Percentiles rank a stretch among this genome's conserved stretches.
Conservation (phyloP, 53 echinoderm and acorn worm species). For the Echinarachnius parma region DNA sequence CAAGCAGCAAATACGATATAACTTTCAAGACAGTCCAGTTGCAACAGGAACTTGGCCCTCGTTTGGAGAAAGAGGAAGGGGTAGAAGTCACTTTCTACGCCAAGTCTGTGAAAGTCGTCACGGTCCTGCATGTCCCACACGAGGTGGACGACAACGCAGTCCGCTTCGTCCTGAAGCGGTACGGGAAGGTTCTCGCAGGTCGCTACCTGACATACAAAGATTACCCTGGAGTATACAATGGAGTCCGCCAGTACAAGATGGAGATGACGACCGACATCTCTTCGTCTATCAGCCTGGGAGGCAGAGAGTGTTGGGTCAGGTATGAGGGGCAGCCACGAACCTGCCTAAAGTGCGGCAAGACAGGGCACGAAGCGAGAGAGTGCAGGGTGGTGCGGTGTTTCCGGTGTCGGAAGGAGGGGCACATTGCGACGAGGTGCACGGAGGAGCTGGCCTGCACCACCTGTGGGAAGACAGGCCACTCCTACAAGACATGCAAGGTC, state of each 20-base stretch:
- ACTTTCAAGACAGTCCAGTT: slow-evolving; percentile 25
- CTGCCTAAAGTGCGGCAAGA: too few species aligned
- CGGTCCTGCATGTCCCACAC: slow-evolving; percentile 17
- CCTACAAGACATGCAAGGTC: too few species aligned
- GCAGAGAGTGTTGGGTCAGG: slow-evolving; percentile 34
- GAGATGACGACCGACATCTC: slow-evolving; percentile 20
- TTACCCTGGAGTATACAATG: slow-evolving; percentile 35
- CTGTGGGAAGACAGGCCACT: slow-evolving; percentile 6
- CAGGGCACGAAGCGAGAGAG: slow-evolving; percentile 17
- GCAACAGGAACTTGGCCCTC: slow-evolving; percentile 1
- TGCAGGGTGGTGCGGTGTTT: slow-evolving; percentile 19
- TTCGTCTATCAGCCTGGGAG: slow-evolving; percentile 32
- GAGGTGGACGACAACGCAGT: slow-evolving; percentile 38
- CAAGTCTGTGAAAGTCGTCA: neutral
- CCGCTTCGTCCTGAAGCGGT: neutral
- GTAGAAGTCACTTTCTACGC: neutral
- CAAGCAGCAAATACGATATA: neutral
- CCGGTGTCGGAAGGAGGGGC: slow-evolving; percentile 28
- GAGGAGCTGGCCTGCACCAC: neutral
- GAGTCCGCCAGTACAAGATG: slow-evolving; percentile 40
- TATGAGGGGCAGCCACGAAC: too few species aligned
- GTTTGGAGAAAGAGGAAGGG: neutral
- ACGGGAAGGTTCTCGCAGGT: slow-evolving; percentile 15
- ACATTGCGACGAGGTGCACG: neutral
- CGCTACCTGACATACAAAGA: slow-evolving; percentile 1